Conservation (phyloP, 2,797 vertebrate species). For the Danionella dracula region DNA sequence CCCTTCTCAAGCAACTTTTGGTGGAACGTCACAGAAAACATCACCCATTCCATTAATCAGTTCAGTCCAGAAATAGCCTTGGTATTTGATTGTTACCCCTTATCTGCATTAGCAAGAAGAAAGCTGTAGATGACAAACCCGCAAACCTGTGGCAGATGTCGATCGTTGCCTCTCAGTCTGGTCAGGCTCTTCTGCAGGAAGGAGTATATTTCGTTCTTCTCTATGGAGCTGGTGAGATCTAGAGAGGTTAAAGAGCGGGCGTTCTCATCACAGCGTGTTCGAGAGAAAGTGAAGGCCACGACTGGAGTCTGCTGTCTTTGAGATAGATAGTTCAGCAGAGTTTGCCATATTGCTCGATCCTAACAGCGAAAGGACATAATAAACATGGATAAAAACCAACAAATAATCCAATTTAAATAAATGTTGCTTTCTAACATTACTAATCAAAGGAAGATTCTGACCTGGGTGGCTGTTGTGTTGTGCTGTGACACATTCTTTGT, state of each 20-base stretch:
- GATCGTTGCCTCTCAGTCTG: slow-evolving; percentile 80
- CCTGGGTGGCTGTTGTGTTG: slow-evolving; percentile 68
- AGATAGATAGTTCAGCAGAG: slow-evolving; percentile 80
- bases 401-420: too few species aligned
- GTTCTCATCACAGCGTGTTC: slow-evolving; percentile 84
- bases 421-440: too few species aligned
- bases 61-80: too few species aligned
- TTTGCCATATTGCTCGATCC: slow-evolving; percentile 85
- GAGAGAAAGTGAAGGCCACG: slow-evolving; percentile 89
- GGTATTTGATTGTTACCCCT: too few species aligned
- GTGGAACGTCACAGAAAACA: too few species aligned
- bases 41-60: too few species aligned
- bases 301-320: slow-evolving; percentile 83
- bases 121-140: too few species aligned
- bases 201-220: slow-evolving; percentile 85
- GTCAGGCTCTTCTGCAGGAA: slow-evolving; percentile 87
- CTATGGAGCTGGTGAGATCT: slow-evolving; percentile 78
- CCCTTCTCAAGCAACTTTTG: too few species aligned
- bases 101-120: too few species aligned
- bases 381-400: not conserved
- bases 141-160: slow-evolving; percentile 74
- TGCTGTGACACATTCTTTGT: slow-evolving; percentile 67
- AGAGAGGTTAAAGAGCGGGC: slow-evolving; percentile 80
- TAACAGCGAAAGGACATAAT: slow-evolving; percentile 37
- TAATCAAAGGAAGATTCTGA: slow-evolving; percentile 24